Evolutionary conservation across 2,888 invertebrate species (phyloP).

Genomic region (Melangyna quadrimaculata): DNA sequence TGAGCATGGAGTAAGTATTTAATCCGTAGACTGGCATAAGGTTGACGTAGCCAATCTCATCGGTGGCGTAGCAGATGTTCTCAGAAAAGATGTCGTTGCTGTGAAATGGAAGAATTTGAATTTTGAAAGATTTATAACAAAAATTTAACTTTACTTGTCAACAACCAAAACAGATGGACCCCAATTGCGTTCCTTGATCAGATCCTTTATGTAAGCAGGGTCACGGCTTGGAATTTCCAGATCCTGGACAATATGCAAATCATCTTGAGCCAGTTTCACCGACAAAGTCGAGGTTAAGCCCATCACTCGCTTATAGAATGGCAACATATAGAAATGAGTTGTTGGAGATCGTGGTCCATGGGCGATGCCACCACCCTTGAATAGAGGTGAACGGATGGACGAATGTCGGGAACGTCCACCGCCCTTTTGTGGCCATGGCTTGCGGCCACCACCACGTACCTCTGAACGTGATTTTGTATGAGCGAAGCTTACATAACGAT

Average conservation of each 20-base stretch:
- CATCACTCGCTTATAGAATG: slow-evolving; percentile 87
- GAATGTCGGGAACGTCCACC: slow-evolving; percentile 94
- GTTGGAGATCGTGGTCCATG: slow-evolving; percentile 96
- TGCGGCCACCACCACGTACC: slow-evolving; percentile 92
- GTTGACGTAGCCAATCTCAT: slow-evolving; percentile 90
- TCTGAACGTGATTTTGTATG: slow-evolving; percentile 91
- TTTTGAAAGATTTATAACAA: not conserved
- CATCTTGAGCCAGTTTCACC: slow-evolving; percentile 96
- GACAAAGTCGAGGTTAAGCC: slow-evolving; percentile 93
- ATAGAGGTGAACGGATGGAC: slow-evolving; percentile 94
- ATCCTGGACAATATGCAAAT: slow-evolving; percentile 93
- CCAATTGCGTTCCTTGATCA: slow-evolving; percentile 94
- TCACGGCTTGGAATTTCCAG: slow-evolving; percentile 93
- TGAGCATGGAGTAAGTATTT: slow-evolving; percentile 98
- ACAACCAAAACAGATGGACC: slow-evolving; percentile 97
- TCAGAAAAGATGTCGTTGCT: slow-evolving; percentile 93
- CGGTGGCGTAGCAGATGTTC: slow-evolving; percentile 92
- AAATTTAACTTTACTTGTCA: slow-evolving; percentile 87
- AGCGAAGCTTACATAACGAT: slow-evolving; percentile 90
- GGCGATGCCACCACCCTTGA: slow-evolving; percentile 89
- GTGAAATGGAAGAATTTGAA: slow-evolving; percentile 61
- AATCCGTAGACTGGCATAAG: slow-evolving; percentile 97
- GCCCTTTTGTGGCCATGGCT: slow-evolving; percentile 99
- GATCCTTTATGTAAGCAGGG: slow-evolving; percentile 87
- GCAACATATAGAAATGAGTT: slow-evolving; percentile 96